A percentile compares a stretch with the other conserved stretches of the same genome.
Evolutionary conservation across 2,888 invertebrate genomes (phyloP).

Genomic region (Phalera bucephala): DNA sequence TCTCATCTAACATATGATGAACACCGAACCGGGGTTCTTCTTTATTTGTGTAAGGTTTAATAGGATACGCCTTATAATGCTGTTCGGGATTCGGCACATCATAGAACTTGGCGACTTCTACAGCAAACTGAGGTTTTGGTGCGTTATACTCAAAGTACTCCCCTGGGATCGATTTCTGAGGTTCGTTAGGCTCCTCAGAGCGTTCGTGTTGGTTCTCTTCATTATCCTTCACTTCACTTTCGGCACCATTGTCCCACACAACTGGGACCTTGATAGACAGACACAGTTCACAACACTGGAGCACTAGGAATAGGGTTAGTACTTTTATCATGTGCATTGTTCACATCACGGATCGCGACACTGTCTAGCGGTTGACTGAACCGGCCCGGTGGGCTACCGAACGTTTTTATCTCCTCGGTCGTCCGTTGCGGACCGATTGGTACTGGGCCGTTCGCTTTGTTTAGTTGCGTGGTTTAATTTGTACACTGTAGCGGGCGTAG

Average conservation of each 20-base stretch:
- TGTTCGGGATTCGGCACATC: constrained; percentile 62
- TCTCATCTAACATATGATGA: constrained; percentile 53
- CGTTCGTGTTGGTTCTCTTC: constrained; percentile 31
- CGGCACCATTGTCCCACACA: constrained; percentile 51
- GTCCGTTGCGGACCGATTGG: constrained; percentile 72
- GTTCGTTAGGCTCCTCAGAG: constrained; percentile 35
- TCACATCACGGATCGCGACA: constrained; percentile 71
- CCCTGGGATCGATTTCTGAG: constrained; percentile 39
- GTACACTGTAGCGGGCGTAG: constrained; percentile 31
- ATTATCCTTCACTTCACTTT: constrained; percentile 59
- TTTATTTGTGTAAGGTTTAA: constrained; percentile 55
- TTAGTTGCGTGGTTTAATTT: constrained; percentile 40
- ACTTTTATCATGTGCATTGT: constrained; percentile 62
- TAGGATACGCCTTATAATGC: constrained; percentile 58
- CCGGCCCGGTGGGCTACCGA: constrained; percentile 55
- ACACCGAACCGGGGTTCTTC: constrained; percentile 55
- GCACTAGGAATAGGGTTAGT: constrained; percentile 47
- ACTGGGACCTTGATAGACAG: constrained; percentile 64
- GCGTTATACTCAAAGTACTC: constrained; percentile 71
- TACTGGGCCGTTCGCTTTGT: constrained; percentile 63
- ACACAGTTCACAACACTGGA: constrained; percentile 63
- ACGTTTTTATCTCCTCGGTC: constrained; percentile 80
- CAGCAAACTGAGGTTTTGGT: constrained; percentile 68
- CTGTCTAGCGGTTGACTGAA: constrained; percentile 67
- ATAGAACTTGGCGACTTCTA: constrained; percentile 64